Evolutionary conservation across 2,888 invertebrate species (phyloP).

Genomic region (Caenorhabditis sp.): DNA sequence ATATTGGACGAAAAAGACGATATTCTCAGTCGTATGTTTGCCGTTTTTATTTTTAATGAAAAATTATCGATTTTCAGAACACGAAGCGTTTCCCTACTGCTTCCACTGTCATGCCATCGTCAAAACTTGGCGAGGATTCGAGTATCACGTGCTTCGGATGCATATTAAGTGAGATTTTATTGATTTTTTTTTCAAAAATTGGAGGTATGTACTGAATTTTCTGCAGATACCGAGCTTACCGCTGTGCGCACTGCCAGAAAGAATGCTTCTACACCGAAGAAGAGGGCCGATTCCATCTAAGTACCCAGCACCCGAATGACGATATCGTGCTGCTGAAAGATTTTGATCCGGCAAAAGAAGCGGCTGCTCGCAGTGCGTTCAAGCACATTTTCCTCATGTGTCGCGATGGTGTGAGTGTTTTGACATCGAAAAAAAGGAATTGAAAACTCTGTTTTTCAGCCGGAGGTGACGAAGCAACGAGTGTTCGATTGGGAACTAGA

Average conservation of each 20-base stretch:
- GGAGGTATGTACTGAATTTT: neutral
- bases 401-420: slow-evolving; percentile 48
- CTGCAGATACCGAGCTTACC: slow-evolving; percentile 65
- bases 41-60: too few relatives aligned
- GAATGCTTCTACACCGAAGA: slow-evolving; percentile 69
- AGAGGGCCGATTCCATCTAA: slow-evolving; percentile 65
- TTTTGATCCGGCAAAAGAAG: slow-evolving; percentile 24
- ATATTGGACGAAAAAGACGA: slow-evolving; percentile 63
- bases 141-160: slow-evolving; percentile 65
- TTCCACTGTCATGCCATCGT: slow-evolving; percentile 60
- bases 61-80: slow-evolving; percentile 28
- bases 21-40: slow-evolving; percentile 65
- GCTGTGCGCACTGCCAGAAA: slow-evolving; percentile 65
- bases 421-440: neutral
- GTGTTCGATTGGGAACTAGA: slow-evolving; percentile 47
- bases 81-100: slow-evolving; percentile 59
- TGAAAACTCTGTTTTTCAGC: too few relatives aligned
- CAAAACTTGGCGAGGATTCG: slow-evolving; percentile 67
- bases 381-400: slow-evolving; percentile 45
- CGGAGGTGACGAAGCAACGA: slow-evolving; percentile 27
- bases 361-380: slow-evolving; percentile 18
- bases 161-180: slow-evolving; percentile 65
- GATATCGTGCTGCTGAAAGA: slow-evolving; percentile 41
- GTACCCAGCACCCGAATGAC: slow-evolving; percentile 33
- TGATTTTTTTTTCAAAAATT: too few relatives aligned